Percentiles rank a stretch among this genome's conserved stretches.
phyloP scores from a whole-genome alignment of 2,888 invertebrate species.

The Diplolepis rosae region DNA sequence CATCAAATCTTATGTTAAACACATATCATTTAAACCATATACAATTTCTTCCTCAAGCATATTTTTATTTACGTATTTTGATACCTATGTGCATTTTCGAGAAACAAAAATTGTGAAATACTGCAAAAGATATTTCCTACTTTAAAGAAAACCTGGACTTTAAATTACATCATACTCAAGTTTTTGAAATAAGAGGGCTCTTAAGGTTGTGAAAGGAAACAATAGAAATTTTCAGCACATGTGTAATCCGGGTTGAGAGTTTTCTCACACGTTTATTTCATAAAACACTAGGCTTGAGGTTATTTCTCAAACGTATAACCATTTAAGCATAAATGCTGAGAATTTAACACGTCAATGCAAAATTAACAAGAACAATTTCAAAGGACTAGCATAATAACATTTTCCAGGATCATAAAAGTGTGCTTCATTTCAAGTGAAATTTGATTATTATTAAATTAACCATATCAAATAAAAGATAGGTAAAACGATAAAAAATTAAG shows the following conservation, averaged over 20 bases:
- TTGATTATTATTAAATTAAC: slow-evolving; percentile 22
- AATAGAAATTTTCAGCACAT: slow-evolving; percentile 33
- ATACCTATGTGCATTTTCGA: neutral
- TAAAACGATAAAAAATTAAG: no score
- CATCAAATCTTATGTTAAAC: no score
- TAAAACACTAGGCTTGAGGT: slow-evolving; percentile 15
- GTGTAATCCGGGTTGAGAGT: slow-evolving; percentile 41
- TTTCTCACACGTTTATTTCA: slow-evolving; percentile 43
- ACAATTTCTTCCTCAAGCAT: no score
- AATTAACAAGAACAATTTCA: slow-evolving; percentile 1
- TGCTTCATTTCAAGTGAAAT: slow-evolving; percentile 31
- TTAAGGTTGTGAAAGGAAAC: slow-evolving; percentile 33
- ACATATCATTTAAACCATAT: no score
- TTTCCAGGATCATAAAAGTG: neutral
- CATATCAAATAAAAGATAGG: no score
- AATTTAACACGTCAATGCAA: slow-evolving; percentile 41
- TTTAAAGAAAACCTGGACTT: slow-evolving; percentile 7
- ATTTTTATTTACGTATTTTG: neutral
- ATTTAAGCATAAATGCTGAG: slow-evolving; percentile 40
- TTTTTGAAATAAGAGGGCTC: slow-evolving; percentile 24
- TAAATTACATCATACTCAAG: slow-evolving; percentile 22
- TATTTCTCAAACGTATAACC: slow-evolving; percentile 29
- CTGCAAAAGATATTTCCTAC: slow-evolving; percentile 14
- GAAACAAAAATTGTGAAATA: slow-evolving; percentile 9
- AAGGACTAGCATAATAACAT: slow-evolving; percentile 7